A percentile compares a stretch with the other conserved stretches of the same genome.
Evolutionary conservation across 2,113 vertebrate species (phyloP).

Genomic region (Ptilorrhoa leucosticta): DNA sequence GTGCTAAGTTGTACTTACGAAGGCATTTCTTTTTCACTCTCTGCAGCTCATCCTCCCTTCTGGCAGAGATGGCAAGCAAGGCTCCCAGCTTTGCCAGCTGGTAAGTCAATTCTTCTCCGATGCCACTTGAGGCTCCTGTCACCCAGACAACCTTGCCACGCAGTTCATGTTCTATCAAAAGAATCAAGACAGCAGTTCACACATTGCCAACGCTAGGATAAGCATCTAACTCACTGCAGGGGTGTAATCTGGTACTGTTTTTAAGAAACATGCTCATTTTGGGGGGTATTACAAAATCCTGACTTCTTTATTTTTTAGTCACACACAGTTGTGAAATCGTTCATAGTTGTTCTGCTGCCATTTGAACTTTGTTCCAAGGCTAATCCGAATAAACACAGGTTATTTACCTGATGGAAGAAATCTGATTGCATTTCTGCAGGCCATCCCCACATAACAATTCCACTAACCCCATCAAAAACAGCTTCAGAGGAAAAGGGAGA

Average conservation of each 20-base stretch:
- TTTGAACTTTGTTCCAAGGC: constrained; percentile 29
- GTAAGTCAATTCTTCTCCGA: constrained; percentile 89
- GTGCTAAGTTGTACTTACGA: constrained; percentile 66
- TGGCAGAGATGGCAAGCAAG: constrained; percentile 84
- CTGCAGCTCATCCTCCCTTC: constrained; percentile 82
- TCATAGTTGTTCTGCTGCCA: neutral
- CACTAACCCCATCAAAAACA: neutral
- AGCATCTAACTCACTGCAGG: neutral
- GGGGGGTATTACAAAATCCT: neutral
- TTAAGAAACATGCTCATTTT: neutral
- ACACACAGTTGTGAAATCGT: neutral
- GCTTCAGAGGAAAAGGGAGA: neutral
- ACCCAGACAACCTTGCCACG: constrained; percentile 90
- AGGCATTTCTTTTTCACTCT: constrained; percentile 86
- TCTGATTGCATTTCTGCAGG: neutral
- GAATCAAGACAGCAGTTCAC: neutral
- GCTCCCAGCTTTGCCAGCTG: constrained; percentile 86
- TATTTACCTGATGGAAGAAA: neutral
- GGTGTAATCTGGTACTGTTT: neutral
- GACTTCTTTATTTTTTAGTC: neutral
- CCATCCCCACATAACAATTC: neutral
- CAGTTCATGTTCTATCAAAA: constrained; percentile 77
- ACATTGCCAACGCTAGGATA: neutral
- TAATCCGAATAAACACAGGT: neutral
- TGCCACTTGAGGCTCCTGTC: constrained; percentile 94